Evolutionary conservation across 1,140 invertebrate species (phyloP), one percentile per base, ranked within the genome.

Genomic region (Atopsyche davidsoni): DNA sequence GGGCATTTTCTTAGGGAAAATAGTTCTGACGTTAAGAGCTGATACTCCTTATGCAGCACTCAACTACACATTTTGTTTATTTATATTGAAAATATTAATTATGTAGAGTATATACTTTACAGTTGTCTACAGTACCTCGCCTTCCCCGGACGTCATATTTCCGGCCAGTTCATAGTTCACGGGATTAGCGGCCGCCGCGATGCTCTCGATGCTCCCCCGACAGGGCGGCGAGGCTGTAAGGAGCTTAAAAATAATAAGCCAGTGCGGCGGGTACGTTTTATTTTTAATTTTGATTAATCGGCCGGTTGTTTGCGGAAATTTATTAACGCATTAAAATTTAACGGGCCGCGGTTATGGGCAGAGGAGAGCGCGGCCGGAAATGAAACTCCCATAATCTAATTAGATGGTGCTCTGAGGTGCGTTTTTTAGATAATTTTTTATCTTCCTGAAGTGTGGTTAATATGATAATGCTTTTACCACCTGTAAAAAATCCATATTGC

Each of bases 221-320:
- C n/a, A 17, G 36, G 36, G 19, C 2, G 4, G 10, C 19, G 4
- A 18, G 36, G 36, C 19, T 17, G 17, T 17, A 17, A 39, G 36
- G 19, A 39, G 36, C 36, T 39, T 39, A 17, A 39, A 39, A 39
- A 39, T 39, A 39, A 39, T n/a, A 13, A 4, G 13, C 45, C 34
- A 25, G 25, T 6, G 25, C 32, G 21, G 14, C 21, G 42, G 42
- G 22, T 32, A 45, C 32, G 43, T 47, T 53, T 47, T 44, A 51
- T 45, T 50, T 56, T 51, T 51, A 51, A 56, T 48, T 47, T 56
- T 56, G 54, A 56, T 56, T 56, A 56, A 56, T 56, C 31, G 54
- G 44, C 28, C 22, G 44, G 50, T 24, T 28, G 16, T 21, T 24
- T 21, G 23, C 32, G 22, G 46, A 22, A 28, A 24, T 46, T 36